These are phyloP conservation scores for Salmo trutta DNA, from an alignment of 2,797 vertebrate species.

Conservation along the genomic window DNA sequence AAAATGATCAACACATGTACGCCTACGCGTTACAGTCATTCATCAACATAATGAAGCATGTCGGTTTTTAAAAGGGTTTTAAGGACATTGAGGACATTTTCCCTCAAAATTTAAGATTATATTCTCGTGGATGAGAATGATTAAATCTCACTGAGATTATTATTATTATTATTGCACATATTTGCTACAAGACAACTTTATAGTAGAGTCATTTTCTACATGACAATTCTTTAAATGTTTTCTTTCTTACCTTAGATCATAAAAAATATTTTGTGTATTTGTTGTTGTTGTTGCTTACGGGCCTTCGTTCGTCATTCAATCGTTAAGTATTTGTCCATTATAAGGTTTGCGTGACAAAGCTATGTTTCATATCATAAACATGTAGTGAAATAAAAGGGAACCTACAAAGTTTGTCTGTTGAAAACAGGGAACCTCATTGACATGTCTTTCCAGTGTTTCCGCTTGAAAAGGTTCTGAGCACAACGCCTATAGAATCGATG, in stretches of 20 bases:
- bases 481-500: slow-evolving; percentile 55
- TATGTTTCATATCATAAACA: slow-evolving; percentile 87
- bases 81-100: slow-evolving; percentile 45
- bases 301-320: slow-evolving; percentile 71
- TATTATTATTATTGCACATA: slow-evolving; percentile 98
- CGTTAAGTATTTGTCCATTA: slow-evolving; percentile 95
- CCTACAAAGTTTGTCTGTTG: slow-evolving; percentile 85
- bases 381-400: slow-evolving; percentile 96
- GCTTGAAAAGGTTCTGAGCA: slow-evolving; percentile 21
- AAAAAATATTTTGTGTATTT: slow-evolving; percentile 69
- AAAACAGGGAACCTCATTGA: slow-evolving; percentile 65
- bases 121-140: slow-evolving; percentile 99
- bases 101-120: slow-evolving; percentile 84
- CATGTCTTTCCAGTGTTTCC: too few relatives aligned
- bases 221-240: slow-evolving; percentile 56
- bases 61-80: slow-evolving; percentile 82
- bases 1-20: slow-evolving; percentile 96
- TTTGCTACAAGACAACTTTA: slow-evolving; percentile 27
- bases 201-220: too few relatives aligned
- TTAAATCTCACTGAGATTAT: slow-evolving; percentile 99
- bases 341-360: slow-evolving; percentile 83
- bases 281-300: slow-evolving; percentile 72
- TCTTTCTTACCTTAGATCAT: slow-evolving; percentile 75
- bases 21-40: slow-evolving; percentile 88
- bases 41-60: slow-evolving; percentile 98